Percentiles rank a stretch among this genome's conserved stretches.
Evolutionary conservation across 2,113 vertebrate genomes (phyloP).

Genomic region (Enhydra lutris): DNA sequence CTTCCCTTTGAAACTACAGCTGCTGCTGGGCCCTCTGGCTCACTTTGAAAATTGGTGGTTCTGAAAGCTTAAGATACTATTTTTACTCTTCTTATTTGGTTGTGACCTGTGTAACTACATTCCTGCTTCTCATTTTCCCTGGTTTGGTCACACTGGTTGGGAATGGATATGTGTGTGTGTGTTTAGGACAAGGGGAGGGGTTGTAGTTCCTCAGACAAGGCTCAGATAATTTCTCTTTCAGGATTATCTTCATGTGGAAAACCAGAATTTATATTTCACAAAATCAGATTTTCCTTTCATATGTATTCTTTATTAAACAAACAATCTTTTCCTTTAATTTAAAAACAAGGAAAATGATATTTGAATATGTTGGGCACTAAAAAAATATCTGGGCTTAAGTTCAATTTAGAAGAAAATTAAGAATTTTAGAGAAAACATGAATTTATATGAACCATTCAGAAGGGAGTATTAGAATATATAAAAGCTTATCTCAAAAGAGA

Average conservation of each 20-base stretch:
- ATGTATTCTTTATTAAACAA: conserved; percentile 21
- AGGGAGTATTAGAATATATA: background rate
- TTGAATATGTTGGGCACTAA: background rate
- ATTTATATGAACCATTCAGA: background rate
- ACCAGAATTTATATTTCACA: background rate
- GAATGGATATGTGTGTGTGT: background rate
- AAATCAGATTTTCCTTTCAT: background rate
- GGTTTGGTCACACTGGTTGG: background rate
- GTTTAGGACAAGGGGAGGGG: background rate
- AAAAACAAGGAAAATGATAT: background rate
- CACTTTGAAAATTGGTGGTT: conserved; percentile 38
- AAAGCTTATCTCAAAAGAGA: conserved; percentile 31
- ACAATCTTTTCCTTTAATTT: background rate
- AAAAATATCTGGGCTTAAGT: background rate
- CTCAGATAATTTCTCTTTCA: background rate
- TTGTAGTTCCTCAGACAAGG: background rate
- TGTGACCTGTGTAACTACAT: background rate
- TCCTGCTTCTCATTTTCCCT: background rate
- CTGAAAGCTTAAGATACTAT: conserved; percentile 3
- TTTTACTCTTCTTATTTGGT: conserved; percentile 11
- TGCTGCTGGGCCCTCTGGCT: conserved; percentile 35
- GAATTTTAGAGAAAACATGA: background rate
- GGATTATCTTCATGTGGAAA: background rate
- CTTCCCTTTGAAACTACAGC: background rate
- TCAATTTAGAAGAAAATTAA: conserved; percentile 29